Evolutionary conservation across 2,113 vertebrate species (phyloP).

Genomic region (Oncorhynchus kisutch): DNA sequence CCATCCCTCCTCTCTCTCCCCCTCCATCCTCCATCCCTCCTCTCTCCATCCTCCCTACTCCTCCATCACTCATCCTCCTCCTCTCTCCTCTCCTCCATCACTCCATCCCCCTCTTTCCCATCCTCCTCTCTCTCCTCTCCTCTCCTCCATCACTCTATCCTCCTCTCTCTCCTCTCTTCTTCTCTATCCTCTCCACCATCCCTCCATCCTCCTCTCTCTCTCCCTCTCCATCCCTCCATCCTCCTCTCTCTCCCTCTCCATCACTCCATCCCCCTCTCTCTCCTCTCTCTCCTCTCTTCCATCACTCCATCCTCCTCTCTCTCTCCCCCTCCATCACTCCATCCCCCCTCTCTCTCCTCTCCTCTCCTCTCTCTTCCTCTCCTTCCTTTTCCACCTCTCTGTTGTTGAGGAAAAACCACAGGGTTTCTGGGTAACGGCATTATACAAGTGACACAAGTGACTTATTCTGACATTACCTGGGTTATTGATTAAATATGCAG

Average conservation of each 20-base stretch:
- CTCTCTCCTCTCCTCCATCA: background rate
- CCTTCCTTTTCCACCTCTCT: background rate
- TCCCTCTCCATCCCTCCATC: fast-evolving
- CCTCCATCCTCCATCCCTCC: too few relatives aligned
- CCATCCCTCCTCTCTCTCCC: too few relatives aligned
- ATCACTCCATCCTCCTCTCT: background rate
- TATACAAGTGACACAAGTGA: too few relatives aligned
- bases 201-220: too few relatives aligned
- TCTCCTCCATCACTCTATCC: background rate
- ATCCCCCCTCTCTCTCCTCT: background rate
- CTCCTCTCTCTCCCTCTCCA: too few relatives aligned
- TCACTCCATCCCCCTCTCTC: too few relatives aligned
- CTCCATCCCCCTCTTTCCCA: background rate
- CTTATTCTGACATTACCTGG: too few relatives aligned
- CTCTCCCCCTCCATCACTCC: background rate
- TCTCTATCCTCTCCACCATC: too few relatives aligned
- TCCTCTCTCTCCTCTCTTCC: background rate
- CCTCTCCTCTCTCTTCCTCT: background rate
- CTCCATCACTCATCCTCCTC: too few relatives aligned
- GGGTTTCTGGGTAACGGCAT: too few relatives aligned
- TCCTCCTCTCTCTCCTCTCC: background rate
- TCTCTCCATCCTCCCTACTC: too few relatives aligned
- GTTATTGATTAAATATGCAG: too few relatives aligned
- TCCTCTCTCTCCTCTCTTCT: background rate
- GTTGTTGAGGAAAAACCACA: background rate